phyloP scores from a whole-genome alignment of 2,113 vertebrate genomes.

The Chaetodon auriga region DNA sequence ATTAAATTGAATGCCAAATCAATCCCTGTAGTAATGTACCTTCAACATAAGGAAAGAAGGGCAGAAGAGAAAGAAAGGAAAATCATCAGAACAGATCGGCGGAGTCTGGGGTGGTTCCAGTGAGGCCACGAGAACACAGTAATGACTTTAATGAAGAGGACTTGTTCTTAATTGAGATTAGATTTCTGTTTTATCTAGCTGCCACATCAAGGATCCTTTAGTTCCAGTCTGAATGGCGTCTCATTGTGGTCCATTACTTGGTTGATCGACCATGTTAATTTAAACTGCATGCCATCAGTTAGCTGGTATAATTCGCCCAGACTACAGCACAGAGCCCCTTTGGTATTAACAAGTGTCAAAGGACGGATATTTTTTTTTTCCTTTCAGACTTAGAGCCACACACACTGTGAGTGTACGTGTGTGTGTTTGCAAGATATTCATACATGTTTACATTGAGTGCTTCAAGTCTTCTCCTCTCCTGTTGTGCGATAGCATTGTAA shows the following conservation, averaged over 20 bases:
- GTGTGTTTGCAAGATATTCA: not conserved
- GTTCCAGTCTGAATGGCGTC: constrained; percentile 78
- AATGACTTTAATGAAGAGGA: constrained; percentile 75
- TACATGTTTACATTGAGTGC: not conserved
- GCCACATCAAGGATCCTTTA: constrained; percentile 80
- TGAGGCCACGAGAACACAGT: constrained; percentile 49
- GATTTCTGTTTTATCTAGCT: constrained; percentile 81
- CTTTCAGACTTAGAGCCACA: constrained; percentile 4
- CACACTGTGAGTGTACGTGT: not conserved
- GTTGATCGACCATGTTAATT: constrained; percentile 80
- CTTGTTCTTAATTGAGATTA: constrained; percentile 82
- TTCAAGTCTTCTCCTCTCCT: not conserved
- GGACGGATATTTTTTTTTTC: not conserved
- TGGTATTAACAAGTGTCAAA: constrained; percentile 50
- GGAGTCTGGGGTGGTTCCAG: constrained; percentile 35
- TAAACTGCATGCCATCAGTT: constrained; percentile 78
- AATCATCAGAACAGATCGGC: not conserved
- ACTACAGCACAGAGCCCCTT: constrained; percentile 35
- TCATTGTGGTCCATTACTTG: constrained; percentile 79
- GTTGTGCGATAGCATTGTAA: not conserved
- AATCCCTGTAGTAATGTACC: constrained; percentile 21
- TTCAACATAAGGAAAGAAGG: constrained; percentile 1
- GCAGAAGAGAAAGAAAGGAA: not conserved
- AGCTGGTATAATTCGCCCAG: constrained; percentile 66
- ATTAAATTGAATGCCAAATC: constrained; percentile 35